These are phyloP conservation scores for Pecten maximus DNA, from an alignment of 2,888 invertebrate genomes.

Conservation along the genomic window DNA sequence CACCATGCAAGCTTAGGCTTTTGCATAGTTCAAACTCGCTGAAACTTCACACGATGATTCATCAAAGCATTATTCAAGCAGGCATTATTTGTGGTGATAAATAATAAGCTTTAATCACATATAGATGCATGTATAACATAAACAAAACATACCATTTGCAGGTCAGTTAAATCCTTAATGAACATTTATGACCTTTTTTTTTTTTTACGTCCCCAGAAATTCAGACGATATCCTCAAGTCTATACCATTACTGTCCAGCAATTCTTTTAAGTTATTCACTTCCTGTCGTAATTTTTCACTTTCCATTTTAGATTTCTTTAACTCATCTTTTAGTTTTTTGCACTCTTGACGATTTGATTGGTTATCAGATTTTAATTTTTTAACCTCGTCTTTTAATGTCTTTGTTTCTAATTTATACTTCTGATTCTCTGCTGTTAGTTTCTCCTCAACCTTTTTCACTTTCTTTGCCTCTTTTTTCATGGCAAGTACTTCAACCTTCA, in stretches of 20 bases:
- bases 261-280: conserved; percentile 65
- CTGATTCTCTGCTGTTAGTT: conserved; percentile 46
- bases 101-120: too few relatives aligned
- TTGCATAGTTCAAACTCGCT: too few relatives aligned
- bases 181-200: too few relatives aligned
- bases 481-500: conserved; percentile 51
- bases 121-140: too few relatives aligned
- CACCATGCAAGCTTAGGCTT: too few relatives aligned
- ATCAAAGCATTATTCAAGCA: too few relatives aligned
- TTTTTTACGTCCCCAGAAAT: conserved; percentile 33
- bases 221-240: conserved; percentile 53
- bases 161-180: too few relatives aligned
- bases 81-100: too few relatives aligned
- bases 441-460: conserved; percentile 49
- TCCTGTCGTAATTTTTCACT: conserved; percentile 65
- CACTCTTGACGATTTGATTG: conserved; percentile 38
- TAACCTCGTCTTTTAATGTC: conserved; percentile 45
- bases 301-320: conserved; percentile 61
- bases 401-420: conserved; percentile 50
- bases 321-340: conserved; percentile 60
- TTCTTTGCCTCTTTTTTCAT: conserved; percentile 50
- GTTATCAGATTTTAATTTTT: conserved; percentile 48
- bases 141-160: too few relatives aligned
- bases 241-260: conserved; percentile 59
- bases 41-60: too few relatives aligned